These are phyloP conservation scores for Denticeps clupeoides DNA, from an alignment of 2,797 vertebrate genomes.

Conservation along the genomic window DNA sequence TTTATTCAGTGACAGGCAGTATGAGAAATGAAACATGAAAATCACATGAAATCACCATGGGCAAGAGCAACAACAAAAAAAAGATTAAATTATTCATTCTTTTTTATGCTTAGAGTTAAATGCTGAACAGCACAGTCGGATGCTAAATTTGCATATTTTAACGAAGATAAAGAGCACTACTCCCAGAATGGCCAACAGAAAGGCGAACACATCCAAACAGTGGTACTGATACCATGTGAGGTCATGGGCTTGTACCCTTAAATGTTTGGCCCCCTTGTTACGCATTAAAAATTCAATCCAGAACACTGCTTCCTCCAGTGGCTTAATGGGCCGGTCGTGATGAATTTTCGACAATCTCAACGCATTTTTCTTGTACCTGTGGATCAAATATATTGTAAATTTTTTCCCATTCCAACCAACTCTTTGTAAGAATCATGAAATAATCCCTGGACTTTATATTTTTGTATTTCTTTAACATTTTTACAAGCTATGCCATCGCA, in stretches of 20 bases:
- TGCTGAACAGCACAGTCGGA: conserved; percentile 31
- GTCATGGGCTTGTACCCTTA: conserved; percentile 59
- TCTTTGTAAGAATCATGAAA: too few species aligned
- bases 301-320: conserved; percentile 62
- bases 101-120: conserved; percentile 39
- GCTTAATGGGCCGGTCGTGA: conserved; percentile 60
- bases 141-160: conserved; percentile 38
- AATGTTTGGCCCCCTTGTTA: conserved; percentile 65
- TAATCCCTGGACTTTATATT: too few species aligned
- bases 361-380: conserved; percentile 63
- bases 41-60: neutral
- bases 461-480: too few species aligned
- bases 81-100: conserved; percentile 28
- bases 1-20: too few species aligned
- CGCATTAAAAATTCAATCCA: conserved; percentile 75
- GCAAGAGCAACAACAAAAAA: neutral
- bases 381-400: neutral
- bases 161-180: conserved; percentile 27
- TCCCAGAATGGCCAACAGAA: conserved; percentile 41
- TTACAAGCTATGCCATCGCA: too few species aligned
- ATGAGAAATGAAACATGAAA: neutral
- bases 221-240: conserved; percentile 73
- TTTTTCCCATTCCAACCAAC: too few species aligned
- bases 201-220: conserved; percentile 57
- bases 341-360: conserved; percentile 61